phyloP scores from a whole-genome alignment of 2,113 vertebrate species.

The Leptocoma aspasia region DNA sequence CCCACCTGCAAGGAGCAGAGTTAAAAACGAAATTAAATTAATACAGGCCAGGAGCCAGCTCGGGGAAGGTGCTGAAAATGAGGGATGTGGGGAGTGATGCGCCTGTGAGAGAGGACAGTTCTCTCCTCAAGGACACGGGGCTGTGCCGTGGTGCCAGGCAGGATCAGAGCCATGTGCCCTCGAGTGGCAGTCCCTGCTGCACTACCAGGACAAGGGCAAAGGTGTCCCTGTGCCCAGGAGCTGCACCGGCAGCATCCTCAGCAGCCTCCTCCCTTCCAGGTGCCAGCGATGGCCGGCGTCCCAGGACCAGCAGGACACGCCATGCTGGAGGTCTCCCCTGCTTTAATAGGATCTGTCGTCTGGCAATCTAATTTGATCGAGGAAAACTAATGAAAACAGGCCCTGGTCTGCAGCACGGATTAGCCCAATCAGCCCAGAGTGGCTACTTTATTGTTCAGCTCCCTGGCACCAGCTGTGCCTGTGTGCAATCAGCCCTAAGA shows the following conservation, averaged over 20 bases:
- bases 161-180: neutral
- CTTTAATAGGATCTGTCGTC: slow-evolving; percentile 59
- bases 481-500: slow-evolving; percentile 54
- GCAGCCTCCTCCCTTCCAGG: neutral
- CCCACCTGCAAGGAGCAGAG: neutral
- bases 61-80: fast-evolving
- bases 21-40: neutral
- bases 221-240: neutral
- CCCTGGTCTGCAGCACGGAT: slow-evolving; percentile 13
- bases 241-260: neutral
- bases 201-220: neutral
- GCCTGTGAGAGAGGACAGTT: neutral
- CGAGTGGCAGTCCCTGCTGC: neutral
- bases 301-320: neutral
- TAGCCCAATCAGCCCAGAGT: slow-evolving; percentile 25
- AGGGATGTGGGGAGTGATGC: fast-evolving
- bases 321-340: slow-evolving; percentile 1
- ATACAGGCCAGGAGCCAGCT: neutral
- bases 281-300: neutral
- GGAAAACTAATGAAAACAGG: slow-evolving; percentile 23
- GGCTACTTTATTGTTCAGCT: slow-evolving; percentile 61
- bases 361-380: slow-evolving; percentile 62
- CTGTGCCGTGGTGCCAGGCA: neutral
- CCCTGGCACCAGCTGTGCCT: slow-evolving; percentile 67
- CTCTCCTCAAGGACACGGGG: neutral